Conservation (phyloP, 2,888 invertebrate species). For the Drosophila pseudotakahashii region DNA sequence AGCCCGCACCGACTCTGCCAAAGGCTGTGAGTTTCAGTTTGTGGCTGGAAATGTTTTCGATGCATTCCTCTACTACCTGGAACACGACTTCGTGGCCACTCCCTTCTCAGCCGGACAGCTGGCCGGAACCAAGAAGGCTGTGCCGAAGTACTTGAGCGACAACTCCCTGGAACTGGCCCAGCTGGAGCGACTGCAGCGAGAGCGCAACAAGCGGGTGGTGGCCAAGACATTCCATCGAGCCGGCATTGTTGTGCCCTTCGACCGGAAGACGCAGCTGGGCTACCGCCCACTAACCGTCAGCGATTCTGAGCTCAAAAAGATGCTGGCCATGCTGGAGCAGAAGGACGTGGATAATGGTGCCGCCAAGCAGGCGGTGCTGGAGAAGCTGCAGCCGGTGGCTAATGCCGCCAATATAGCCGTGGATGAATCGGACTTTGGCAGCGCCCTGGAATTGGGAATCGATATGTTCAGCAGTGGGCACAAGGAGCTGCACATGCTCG, state of each 20-base stretch:
- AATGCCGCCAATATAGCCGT: constrained; percentile 90
- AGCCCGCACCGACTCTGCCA: constrained; percentile 89
- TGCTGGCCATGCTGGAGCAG: constrained; percentile 88
- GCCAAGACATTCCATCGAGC: constrained; percentile 91
- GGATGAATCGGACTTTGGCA: constrained; percentile 98
- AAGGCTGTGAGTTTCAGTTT: constrained; percentile 89
- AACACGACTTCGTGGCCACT: constrained; percentile 80
- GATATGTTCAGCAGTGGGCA: constrained; percentile 92
- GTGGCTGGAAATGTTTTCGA: constrained; percentile 86
- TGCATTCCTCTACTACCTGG: constrained; percentile 79
- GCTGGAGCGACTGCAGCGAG: constrained; percentile 86
- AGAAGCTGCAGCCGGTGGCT: constrained; percentile 91
- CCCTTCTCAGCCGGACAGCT: constrained; percentile 88
- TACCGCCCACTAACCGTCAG: constrained; percentile 91
- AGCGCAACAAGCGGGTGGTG: constrained; percentile 87
- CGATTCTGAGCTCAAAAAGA: constrained; percentile 88
- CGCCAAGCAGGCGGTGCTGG: constrained; percentile 87
- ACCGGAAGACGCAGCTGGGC: constrained; percentile 92
- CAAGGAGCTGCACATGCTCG: constrained; percentile 88
- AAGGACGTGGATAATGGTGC: constrained; percentile 81
- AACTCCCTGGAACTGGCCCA: constrained; percentile 86
- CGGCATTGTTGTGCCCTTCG: constrained; percentile 93
- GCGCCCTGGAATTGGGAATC: constrained; percentile 94
- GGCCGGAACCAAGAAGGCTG: constrained; percentile 86
- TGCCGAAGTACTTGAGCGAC: constrained; percentile 88